Evolutionary conservation across 2,113 vertebrate genomes (phyloP), one percentile per base, ranked within the genome.

Genomic region (Heterocephalus glaber): DNA sequence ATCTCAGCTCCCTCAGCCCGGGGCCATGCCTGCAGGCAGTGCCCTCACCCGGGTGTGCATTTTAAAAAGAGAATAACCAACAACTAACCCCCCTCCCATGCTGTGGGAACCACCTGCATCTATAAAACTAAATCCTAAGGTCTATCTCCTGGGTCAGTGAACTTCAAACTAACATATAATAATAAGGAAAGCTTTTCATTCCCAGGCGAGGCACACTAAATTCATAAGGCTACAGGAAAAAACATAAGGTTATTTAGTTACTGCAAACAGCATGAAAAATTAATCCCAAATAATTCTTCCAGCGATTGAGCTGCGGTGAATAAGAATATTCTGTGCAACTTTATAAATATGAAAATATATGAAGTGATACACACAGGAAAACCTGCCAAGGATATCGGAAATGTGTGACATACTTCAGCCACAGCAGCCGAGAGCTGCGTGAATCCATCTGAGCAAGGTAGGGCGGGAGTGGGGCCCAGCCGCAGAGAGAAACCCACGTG

Each of bases 371-470:
- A 66, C 13, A 81, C 1, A 66, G 41, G 30, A 52, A 52, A 30
- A 17, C 22, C 82, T 68, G 7, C n/a, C 38, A 58, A 84, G 8
- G 52, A 54, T 81, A 54, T 44, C 54, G 26, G 41, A 93, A 90
- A 94, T 63, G 38, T 49, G 22, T 77, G 66, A 65, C 65, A 74
- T 52, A 85, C 44, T 96, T 95, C 90, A 81, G 90, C 82, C 30
- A 13, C 66, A 85, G 56, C 49, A 58, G 70, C 85, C 26, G 19
- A 54, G 63, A 24, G 30, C 6, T 66, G 63, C 77, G 56, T 77
- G 63, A 91, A 89, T 94, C 47, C 86, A 77, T 86, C 41, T 76
- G 49, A 52, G 49, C 30, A 70, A 80, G 35, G 70, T n/a, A 70
- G 60, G 76, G 70, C 7, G 52, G 92, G 22, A 91, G 33, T 13